These are phyloP conservation scores for Hemithea aestivaria DNA, from an alignment of 2,888 invertebrate species.

Conservation along the genomic window DNA sequence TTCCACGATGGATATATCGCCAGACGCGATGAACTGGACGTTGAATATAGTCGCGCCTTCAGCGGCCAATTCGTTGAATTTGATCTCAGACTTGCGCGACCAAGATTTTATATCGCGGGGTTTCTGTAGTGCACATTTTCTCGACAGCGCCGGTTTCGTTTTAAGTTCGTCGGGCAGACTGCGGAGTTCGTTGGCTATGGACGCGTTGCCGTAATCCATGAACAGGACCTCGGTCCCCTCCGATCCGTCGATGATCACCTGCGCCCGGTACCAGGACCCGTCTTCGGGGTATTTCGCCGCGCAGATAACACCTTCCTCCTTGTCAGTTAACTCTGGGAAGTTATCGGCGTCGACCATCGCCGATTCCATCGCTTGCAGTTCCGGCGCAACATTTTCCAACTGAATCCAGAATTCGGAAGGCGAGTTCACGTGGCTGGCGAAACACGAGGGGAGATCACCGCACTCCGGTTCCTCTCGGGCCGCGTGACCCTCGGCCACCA, in stretches of 20 bases:
- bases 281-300: conserved; percentile 84
- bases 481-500: conserved; percentile 80
- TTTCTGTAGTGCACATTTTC: conserved; percentile 80
- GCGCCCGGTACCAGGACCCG: conserved; percentile 83
- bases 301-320: conserved; percentile 77
- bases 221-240: conserved; percentile 81
- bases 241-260: conserved; percentile 77
- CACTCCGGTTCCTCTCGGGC: conserved; percentile 67
- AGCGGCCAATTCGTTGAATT: conserved; percentile 83
- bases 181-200: conserved; percentile 77
- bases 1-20: conserved; percentile 82
- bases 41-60: conserved; percentile 85
- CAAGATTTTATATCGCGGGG: conserved; percentile 80
- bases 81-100: conserved; percentile 82
- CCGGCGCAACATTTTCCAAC: conserved; percentile 79
- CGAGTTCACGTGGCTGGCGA: conserved; percentile 86
- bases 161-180: conserved; percentile 80
- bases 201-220: conserved; percentile 84
- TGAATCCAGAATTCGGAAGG: conserved; percentile 90
- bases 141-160: conserved; percentile 78
- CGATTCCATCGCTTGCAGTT: conserved; percentile 79
- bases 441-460: conserved; percentile 80
- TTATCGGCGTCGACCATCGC: conserved; percentile 77
- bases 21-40: conserved; percentile 82
- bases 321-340: conserved; percentile 68